Base-by-base conservation (phyloP, 2,888 invertebrate species). In the Conistra vaccinii region DNA sequence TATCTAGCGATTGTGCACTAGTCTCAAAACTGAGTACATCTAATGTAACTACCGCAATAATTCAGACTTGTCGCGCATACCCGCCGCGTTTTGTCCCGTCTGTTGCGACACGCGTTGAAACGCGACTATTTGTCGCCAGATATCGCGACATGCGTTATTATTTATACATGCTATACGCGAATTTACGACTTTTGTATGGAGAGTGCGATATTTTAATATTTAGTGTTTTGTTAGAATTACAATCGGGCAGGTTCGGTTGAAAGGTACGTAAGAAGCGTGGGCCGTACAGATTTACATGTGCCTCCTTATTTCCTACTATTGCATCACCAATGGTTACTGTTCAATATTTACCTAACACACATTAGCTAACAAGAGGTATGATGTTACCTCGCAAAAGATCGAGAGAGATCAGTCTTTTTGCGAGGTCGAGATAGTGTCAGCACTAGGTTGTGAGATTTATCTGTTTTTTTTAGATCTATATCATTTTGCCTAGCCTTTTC, bases 91-190 rank as follows among this genome's bases (percentile, higher is more conserved):
- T 87, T 76, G 89, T 82, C 69, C 75, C 63, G 57, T 65, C 68
- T 73, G 80, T 81, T 78, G 79, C 83, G 85, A 85, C 87, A 89
- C 86, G 88, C 85, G 89, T 79, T 89, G 89, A 89, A 89, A 88
- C 81, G 92, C 92, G 91, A 92, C 92, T 92, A 93, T 93, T 93
- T 93, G 93, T 93, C 91, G 91, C 91, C 85, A 87, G 91, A 92
- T 92, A 91, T 84, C 85, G 71, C 79, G 85, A 88, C 88, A 85
- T 85, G 85, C 81, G 77, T 86, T 87, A 87, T 89, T 89, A 89
- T 89, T 89, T 90, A 88, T 86, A 80, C 79, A 84, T 73, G 76
- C 80, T 76, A 84, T 77, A 78, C 10, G 66, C 23, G 58, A 58
- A 87, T 86, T 86, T 86, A 86, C 73, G 83, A 75, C 85, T 75